Base-by-base conservation (phyloP, 2,797 vertebrate genomes). In the Phataginus tetradactyla region DNA sequence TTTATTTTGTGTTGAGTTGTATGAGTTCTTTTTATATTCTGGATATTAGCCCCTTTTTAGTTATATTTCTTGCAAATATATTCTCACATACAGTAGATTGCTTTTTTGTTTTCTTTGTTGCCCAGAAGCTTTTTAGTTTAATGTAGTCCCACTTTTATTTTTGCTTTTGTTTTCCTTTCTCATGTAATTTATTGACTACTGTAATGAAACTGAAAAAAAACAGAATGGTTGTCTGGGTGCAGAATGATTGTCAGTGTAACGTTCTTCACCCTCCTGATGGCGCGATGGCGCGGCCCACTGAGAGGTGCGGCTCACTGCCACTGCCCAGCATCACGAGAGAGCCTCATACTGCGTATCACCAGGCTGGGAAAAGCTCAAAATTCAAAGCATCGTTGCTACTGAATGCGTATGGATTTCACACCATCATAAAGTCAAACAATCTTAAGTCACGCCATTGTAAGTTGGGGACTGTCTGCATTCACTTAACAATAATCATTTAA, bases 401-500 rank as follows among this genome's bases (percentile, higher is more conserved):
- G 29, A 51, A 75, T 2, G 18, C 5, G 51, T 51, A n/a, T n/a
- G n/a, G 45, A 29, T 51, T 75, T 51, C 45, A 51, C 10, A n/a
- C 49, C 72, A n/a, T 75, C 45, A 75, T 13, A 51, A 75, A 21
- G 29, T n/a, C 12, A 45, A n/a, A n/a, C 49, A 75, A n/a, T 51
- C 29, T 6, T 21, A 75, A 75, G 72, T 75, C 10, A 10, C n/a
- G 51, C 49, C 5, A 75, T 75, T 29, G 45, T 75, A 51, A 51
- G 45, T 29, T 2, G 5, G 29, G 45, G 17, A 75, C 29, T 29
- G 29, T 29, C 72, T 85, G 49, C 12, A 63, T 75, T 80, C 20
- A 61, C 85, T 94, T 92, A 77, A 71, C 45, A 45, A 45, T 39
- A 39, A 39, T 77, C 20, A 61, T 88, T 94, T 92, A 77, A 71